These are phyloP conservation scores for Tympanuchus pallidicinctus DNA, from an alignment of 2,113 vertebrate species.

Conservation along the genomic window DNA sequence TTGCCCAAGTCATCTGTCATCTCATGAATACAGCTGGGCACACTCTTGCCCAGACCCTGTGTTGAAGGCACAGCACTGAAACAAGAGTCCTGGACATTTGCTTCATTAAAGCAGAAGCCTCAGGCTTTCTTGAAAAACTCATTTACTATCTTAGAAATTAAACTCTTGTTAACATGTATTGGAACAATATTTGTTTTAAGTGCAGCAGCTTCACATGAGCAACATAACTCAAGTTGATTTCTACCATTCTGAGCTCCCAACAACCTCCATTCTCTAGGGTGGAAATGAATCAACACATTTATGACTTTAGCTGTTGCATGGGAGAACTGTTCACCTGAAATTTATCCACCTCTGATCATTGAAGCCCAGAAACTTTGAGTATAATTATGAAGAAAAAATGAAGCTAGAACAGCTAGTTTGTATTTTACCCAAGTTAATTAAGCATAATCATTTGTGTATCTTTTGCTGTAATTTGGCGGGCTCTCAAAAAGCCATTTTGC, in stretches of 20 bases:
- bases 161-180: background rate
- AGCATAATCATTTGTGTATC: background rate
- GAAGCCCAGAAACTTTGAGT: background rate
- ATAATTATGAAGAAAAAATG: background rate
- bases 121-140: background rate
- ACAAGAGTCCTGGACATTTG: background rate
- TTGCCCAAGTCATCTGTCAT: background rate
- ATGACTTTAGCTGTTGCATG: background rate
- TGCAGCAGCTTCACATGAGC: background rate
- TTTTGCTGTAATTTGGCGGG: background rate
- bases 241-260: background rate
- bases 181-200: background rate
- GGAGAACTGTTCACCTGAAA: background rate
- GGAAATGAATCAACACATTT: background rate
- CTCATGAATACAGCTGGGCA: background rate
- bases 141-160: background rate
- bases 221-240: background rate
- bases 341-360: background rate
- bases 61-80: background rate
- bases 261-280: background rate
- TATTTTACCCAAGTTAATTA: background rate
- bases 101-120: background rate
- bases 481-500: constrained; percentile 16
- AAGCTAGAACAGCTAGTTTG: background rate
- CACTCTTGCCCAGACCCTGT: background rate